These are phyloP conservation scores for Cyclura pinguis DNA, from an alignment of 2,797 vertebrate species.

Conservation along the genomic window DNA sequence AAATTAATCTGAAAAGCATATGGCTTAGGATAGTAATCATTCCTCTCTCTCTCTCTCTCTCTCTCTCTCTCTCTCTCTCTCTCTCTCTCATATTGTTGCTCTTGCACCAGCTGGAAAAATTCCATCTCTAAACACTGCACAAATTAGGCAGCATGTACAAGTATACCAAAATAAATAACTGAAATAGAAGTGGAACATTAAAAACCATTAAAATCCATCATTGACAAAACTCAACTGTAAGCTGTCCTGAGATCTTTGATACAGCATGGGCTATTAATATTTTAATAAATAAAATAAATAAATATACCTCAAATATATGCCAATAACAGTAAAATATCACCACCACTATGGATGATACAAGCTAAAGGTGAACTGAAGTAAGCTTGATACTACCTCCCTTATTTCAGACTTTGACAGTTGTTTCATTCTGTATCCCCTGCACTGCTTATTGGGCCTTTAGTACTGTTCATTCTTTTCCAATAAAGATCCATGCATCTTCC, in stretches of 20 bases:
- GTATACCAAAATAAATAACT: not conserved
- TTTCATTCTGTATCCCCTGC: not conserved
- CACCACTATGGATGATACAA: no score
- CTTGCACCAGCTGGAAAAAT: no score
- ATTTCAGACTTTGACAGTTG: not conserved
- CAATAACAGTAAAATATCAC: not conserved
- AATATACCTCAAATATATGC: no score
- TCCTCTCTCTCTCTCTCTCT: no score
- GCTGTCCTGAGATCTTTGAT: no score
- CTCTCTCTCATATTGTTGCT: not conserved
- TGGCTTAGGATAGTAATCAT: not conserved
- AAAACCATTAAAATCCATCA: not conserved
- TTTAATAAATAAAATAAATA: no score
- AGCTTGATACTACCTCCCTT: not conserved
- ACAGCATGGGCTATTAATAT: no score
- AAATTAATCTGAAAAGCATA: not conserved
- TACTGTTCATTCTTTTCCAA: not conserved
- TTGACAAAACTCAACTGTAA: not conserved
- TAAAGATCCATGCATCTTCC: not conserved
- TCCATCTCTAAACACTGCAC: not conserved
- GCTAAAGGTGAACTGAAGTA: no score
- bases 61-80: no score
- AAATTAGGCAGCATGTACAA: not conserved
- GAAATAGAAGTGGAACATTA: no score
- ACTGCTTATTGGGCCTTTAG: not conserved